phyloP scores from a whole-genome alignment of 2,888 invertebrate species.

The Willowsia nigromaculata region DNA sequence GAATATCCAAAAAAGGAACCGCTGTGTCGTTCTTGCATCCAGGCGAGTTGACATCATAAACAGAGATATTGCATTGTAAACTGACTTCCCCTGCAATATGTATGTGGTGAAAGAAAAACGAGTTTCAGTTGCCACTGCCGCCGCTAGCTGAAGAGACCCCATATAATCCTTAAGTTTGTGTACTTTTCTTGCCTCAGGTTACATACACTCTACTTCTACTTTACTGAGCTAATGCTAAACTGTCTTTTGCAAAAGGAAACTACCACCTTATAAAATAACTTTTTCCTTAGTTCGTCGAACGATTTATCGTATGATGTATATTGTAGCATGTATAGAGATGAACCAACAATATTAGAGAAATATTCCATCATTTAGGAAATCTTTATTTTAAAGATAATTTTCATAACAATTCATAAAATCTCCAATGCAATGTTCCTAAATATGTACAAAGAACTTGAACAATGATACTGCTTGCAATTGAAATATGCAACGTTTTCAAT shows the following conservation, averaged over 20 bases:
- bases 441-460: too few species aligned
- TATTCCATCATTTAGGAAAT: too few species aligned
- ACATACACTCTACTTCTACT: slow-evolving; percentile 8
- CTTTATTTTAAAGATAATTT: too few species aligned
- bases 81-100: background rate
- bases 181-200: slow-evolving; percentile 59
- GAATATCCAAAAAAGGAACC: slow-evolving; percentile 31
- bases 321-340: too few species aligned
- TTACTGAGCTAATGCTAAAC: background rate
- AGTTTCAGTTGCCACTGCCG: background rate
- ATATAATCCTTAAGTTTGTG: slow-evolving; percentile 47
- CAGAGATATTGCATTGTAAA: slow-evolving; percentile 17
- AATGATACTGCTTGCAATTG: too few species aligned
- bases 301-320: too few species aligned
- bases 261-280: background rate
- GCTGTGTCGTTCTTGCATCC: background rate
- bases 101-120: background rate
- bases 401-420: too few species aligned
- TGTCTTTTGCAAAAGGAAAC: slow-evolving; percentile 15
- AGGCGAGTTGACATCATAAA: slow-evolving; percentile 23
- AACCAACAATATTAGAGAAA: too few species aligned
- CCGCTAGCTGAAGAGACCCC: slow-evolving; percentile 8
- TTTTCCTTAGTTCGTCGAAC: too few species aligned
- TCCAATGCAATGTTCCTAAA: too few species aligned
- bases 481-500: too few species aligned